Evolutionary conservation across 2,888 invertebrate genomes (phyloP).

Genomic region (Bimastos eiseni): DNA sequence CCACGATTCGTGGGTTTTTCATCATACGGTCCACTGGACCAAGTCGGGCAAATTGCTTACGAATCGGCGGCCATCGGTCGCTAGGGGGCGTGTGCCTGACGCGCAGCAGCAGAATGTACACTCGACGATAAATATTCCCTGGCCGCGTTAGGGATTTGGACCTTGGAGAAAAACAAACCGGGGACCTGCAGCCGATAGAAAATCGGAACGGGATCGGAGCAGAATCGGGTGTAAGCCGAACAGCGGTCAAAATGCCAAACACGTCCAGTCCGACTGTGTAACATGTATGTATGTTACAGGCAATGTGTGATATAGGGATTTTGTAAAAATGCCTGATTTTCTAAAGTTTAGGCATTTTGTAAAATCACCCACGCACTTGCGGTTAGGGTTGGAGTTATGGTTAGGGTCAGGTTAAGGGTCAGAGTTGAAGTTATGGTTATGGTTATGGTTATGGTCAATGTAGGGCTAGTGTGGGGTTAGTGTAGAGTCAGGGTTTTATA

Average conservation of each 20-base stretch:
- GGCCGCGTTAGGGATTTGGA: background rate
- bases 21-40: constrained; percentile 3
- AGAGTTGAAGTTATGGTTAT: too few relatives aligned
- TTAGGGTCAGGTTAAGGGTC: too few relatives aligned
- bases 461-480: too few relatives aligned
- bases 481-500: too few relatives aligned
- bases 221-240: background rate
- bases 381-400: too few relatives aligned
- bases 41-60: background rate
- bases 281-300: too few relatives aligned
- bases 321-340: too few relatives aligned
- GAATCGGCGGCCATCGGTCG: background rate
- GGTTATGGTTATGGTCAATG: too few relatives aligned
- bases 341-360: too few relatives aligned
- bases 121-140: background rate
- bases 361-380: too few relatives aligned
- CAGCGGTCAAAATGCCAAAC: background rate
- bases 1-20: constrained; percentile 13
- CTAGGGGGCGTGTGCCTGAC: background rate
- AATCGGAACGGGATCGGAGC: constrained; percentile 13
- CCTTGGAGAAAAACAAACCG: background rate
- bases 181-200: background rate
- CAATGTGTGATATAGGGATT: too few relatives aligned
- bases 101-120: background rate
- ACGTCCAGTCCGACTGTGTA: too few relatives aligned